Evolutionary conservation across 2,888 invertebrate genomes (phyloP).

Genomic region (Ernsta delagoae): DNA sequence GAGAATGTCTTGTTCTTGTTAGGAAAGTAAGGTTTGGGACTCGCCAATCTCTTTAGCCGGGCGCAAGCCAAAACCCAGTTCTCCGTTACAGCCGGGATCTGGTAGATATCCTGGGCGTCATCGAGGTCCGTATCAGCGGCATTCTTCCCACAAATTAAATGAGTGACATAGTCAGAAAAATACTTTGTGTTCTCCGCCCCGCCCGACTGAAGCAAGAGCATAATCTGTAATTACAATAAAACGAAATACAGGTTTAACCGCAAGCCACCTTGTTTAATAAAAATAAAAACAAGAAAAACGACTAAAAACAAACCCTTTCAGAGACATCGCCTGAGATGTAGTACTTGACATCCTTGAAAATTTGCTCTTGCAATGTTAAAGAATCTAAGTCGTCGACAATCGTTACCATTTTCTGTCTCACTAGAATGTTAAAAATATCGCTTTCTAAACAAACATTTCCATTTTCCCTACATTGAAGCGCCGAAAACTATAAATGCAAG

Average conservation of each 20-base stretch:
- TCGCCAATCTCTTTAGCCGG: conserved; percentile 85
- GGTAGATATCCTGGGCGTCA: conserved; percentile 96
- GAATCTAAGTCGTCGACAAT: conserved; percentile 82
- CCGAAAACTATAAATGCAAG: conserved; percentile 60
- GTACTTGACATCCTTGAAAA: conserved; percentile 94
- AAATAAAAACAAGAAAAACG: conserved; percentile 59
- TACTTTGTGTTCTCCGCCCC: conserved; percentile 95
- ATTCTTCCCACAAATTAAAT: conserved; percentile 94
- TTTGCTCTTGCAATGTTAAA: conserved; percentile 82
- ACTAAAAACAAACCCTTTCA: conserved; percentile 86
- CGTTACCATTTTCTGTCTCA: conserved; percentile 79
- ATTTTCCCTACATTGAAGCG: conserved; percentile 59
- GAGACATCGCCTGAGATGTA: conserved; percentile 92
- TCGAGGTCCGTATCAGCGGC: conserved; percentile 94
- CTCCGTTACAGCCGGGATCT: conserved; percentile 94
- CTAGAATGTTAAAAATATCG: conserved; percentile 46
- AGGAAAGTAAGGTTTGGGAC: conserved; percentile 91
- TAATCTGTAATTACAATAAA: conserved; percentile 86
- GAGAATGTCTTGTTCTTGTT: conserved; percentile 88
- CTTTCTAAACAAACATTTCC: conserved; percentile 65
- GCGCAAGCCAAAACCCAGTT: conserved; percentile 92
- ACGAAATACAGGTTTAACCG: conserved; percentile 53
- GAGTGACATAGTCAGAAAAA: conserved; percentile 96
- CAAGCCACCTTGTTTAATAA: conserved; percentile 54
- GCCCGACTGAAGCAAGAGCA: conserved; percentile 91